phyloP scores from a whole-genome alignment of 1,140 invertebrate genomes.

The Chelonus insularis region DNA sequence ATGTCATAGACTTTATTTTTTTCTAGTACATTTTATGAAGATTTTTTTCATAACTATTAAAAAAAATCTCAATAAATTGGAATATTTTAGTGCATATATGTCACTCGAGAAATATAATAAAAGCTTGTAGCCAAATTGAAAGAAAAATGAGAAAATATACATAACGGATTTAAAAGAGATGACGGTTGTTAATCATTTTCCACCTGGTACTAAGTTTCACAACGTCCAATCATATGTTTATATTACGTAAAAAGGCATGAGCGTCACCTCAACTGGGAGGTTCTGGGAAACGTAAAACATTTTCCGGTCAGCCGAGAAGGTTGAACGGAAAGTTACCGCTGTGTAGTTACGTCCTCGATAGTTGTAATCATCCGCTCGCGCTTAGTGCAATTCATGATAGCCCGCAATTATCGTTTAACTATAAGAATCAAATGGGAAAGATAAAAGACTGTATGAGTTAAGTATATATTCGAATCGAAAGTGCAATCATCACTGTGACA shows the following conservation, averaged over 20 bases:
- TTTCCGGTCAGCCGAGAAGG: constrained; percentile 23
- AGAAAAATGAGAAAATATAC: not conserved
- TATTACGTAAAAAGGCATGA: constrained; percentile 4
- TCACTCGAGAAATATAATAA: too few species aligned
- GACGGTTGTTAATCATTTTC: not conserved
- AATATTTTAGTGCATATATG: too few species aligned
- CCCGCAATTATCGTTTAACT: constrained; percentile 24
- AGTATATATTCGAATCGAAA: too few species aligned
- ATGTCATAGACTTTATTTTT: too few species aligned
- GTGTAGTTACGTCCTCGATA: constrained; percentile 20
- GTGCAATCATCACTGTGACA: too few species aligned
- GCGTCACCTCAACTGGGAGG: not conserved
- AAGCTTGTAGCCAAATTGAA: too few species aligned
- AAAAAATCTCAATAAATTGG: too few species aligned
- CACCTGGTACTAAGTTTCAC: not conserved
- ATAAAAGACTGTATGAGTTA: too few species aligned
- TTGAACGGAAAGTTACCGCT: constrained; percentile 23
- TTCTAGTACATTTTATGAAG: too few species aligned
- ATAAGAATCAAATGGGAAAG: constrained; percentile 5
- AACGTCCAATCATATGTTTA: constrained; percentile 6
- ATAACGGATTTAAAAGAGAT: not conserved
- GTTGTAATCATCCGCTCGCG: constrained; percentile 22
- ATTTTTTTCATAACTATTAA: too few species aligned
- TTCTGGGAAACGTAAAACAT: constrained; percentile 18
- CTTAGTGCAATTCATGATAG: constrained; percentile 24